Conservation (phyloP, 2,113 vertebrate genomes). For the Panthera leo region DNA sequence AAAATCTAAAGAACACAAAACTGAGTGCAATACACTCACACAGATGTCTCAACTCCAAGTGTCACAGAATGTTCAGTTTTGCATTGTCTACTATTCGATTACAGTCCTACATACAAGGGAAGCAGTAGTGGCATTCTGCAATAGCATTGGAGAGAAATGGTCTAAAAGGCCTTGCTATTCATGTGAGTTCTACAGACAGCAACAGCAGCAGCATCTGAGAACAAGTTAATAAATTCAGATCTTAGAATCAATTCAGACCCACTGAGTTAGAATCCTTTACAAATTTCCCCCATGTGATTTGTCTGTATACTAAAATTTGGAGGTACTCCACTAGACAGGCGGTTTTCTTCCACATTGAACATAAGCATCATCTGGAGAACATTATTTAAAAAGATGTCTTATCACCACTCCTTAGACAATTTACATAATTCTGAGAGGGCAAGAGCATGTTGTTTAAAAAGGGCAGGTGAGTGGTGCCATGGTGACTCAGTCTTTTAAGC, state of each 20-base stretch:
- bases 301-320: background rate
- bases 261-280: background rate
- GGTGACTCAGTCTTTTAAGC: no score
- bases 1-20: background rate
- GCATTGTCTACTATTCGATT: background rate
- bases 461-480: background rate
- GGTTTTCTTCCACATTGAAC: background rate
- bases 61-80: background rate
- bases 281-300: background rate
- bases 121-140: background rate
- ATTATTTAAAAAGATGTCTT: background rate
- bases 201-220: background rate
- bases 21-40: background rate
- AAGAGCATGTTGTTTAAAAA: background rate
- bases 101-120: background rate
- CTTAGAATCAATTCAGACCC: background rate
- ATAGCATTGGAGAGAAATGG: background rate
- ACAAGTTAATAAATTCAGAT: background rate
- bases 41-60: background rate
- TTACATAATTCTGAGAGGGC: background rate
- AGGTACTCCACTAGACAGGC: background rate
- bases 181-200: background rate
- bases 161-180: background rate
- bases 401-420: background rate
- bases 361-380: background rate